phyloP scores from a whole-genome alignment of 2,113 vertebrate genomes.

The Athene cunicularia region DNA sequence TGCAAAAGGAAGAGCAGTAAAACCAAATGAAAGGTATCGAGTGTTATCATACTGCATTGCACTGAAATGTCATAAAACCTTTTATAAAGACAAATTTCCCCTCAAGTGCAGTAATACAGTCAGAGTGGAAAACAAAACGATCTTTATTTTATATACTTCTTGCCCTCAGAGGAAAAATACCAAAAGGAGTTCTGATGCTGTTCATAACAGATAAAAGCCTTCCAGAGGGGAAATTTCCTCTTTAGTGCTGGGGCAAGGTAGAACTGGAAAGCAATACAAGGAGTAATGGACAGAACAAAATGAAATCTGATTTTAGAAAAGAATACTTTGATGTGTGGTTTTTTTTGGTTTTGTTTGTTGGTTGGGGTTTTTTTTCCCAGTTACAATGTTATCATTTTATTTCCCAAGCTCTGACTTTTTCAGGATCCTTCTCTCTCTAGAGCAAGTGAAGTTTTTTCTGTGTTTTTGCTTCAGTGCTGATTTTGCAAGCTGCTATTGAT shows the following conservation, averaged over 20 bases:
- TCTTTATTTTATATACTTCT: conserved; percentile 60
- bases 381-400: conserved; percentile 3
- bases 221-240: conserved; percentile 56
- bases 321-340: background rate
- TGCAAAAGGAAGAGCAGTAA: conserved; percentile 41
- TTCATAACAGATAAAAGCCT: conserved; percentile 56
- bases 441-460: background rate
- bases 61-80: conserved; percentile 54
- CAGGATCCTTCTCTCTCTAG: background rate
- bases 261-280: conserved; percentile 33
- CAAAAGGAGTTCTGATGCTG: conserved; percentile 42
- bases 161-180: conserved; percentile 58
- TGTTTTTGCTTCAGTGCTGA: background rate
- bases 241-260: conserved; percentile 40
- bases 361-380: background rate
- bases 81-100: conserved; percentile 67
- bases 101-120: conserved; percentile 61
- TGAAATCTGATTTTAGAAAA: conserved; percentile 38
- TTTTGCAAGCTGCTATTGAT: conserved; percentile 24
- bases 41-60: conserved; percentile 18
- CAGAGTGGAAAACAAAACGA: conserved; percentile 50
- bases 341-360: background rate
- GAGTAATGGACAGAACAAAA: conserved; percentile 41
- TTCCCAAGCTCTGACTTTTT: background rate
- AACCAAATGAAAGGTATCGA: conserved; percentile 46